Evolutionary conservation across 2,797 vertebrate genomes (phyloP), one percentile per base, ranked within the genome.

Genomic region (Pipistrellus nathusii): DNA sequence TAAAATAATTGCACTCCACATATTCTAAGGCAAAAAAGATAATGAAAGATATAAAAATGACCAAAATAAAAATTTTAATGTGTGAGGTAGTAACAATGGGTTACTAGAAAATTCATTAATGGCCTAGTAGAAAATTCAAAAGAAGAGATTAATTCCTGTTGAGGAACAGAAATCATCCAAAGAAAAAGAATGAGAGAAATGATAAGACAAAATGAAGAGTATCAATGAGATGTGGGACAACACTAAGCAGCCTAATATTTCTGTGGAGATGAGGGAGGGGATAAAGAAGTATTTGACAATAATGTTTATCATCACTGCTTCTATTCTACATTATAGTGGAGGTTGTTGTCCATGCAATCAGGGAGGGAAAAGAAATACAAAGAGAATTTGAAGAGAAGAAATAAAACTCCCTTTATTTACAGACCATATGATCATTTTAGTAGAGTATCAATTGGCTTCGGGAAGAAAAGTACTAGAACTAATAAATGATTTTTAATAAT

Each of bases 231-330:
- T 53, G 8, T 41, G 15, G 53, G 38, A n/a, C 20, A 62, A 30
- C 32, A 77, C 68, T 20, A 77, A 80, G 25, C 12, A 88, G 21
- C 8, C 23, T 64, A 48, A 48, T 76, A 82, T 38, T 17, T 23
- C 7, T 59, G 5, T 27, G 44, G 46, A 84, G 35, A 94, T 9
- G 17, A 76, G 17, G 20, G 6, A 23, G 53, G 27, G 23, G 9
- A 90, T 48, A 82, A 90, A 51, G 14, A 86, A 87, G 55, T 68
- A 68, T 68, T 85, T 91, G n/a, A 75, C 27, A 83, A 46, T 77
- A 77, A 51, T 15, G 20, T 25, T 27, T 11, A 57, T 41, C 5
- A 18, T 10, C 38, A 7, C 2, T 55, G 27, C 0, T 81, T 69
- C 48, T 78, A 72, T 48, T 55, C 53, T 55, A 21, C 53, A 55